phyloP scores from a whole-genome alignment of 1,140 invertebrate genomes.

The Meloidogyne chitwoodi region DNA sequence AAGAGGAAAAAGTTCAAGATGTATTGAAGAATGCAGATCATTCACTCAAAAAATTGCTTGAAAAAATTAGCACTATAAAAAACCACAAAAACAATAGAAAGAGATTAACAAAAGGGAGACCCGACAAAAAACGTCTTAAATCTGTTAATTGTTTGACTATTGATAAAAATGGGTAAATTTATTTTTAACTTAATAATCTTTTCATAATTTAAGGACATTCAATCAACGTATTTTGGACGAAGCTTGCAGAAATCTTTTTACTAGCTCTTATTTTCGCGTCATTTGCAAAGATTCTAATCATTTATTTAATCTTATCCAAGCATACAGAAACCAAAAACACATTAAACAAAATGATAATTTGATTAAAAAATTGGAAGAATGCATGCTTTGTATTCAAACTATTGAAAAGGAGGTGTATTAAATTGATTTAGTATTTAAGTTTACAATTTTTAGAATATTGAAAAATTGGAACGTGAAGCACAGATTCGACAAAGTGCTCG shows the following conservation, averaged over 20 bases:
- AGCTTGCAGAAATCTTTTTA: neutral
- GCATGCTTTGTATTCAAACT: neutral
- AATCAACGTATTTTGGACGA: neutral
- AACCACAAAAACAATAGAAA: neutral
- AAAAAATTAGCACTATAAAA: neutral
- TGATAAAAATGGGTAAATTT: neutral
- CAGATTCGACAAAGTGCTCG: neutral
- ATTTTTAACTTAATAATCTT: neutral
- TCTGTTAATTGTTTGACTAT: neutral
- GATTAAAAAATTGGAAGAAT: constrained; percentile 9
- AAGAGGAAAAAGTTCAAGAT: neutral
- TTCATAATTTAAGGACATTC: neutral
- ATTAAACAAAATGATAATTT: neutral
- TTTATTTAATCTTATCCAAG: neutral
- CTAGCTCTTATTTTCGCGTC: neutral
- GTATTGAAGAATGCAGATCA: neutral
- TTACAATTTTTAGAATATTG: neutral
- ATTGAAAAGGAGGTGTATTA: constrained; percentile 4
- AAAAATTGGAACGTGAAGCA: neutral
- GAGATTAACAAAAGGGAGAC: neutral
- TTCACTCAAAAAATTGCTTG: neutral
- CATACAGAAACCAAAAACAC: neutral
- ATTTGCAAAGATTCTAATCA: constrained; percentile 6
- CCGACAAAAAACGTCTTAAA: neutral
- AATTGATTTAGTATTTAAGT: neutral